These are phyloP conservation scores for Chelonia mydas DNA, from an alignment of 2,797 vertebrate genomes.

Conservation along the genomic window DNA sequence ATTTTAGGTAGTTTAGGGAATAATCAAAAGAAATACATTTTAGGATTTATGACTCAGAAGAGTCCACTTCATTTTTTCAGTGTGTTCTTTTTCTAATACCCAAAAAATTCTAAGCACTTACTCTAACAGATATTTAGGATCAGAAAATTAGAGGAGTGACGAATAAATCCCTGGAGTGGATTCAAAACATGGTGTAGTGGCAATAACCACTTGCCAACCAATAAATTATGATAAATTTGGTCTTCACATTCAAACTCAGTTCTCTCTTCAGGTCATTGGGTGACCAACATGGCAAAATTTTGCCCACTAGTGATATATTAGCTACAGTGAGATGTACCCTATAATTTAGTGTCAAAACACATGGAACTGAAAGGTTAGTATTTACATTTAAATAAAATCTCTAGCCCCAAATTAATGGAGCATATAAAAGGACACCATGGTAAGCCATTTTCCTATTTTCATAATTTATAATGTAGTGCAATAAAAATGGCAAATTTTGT, in stretches of 20 bases:
- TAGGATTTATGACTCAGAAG: background rate
- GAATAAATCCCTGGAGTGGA: background rate
- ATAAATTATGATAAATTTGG: background rate
- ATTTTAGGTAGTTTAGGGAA: background rate
- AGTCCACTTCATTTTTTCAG: background rate
- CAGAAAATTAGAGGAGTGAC: background rate
- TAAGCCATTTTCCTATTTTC: background rate
- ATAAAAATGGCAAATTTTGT: background rate
- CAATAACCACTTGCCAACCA: background rate
- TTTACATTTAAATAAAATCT: background rate
- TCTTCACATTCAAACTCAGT: background rate
- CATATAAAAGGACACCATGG: background rate
- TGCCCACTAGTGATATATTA: rapidly evolving
- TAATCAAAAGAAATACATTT: background rate
- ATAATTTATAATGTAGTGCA: background rate
- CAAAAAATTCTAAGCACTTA: rapidly evolving
- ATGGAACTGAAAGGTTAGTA: background rate
- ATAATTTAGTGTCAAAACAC: background rate
- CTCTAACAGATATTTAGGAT: background rate
- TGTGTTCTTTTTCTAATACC: background rate
- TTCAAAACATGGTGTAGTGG: background rate
- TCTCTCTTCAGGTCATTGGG: background rate
- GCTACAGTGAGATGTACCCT: background rate
- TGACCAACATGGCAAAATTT: background rate
- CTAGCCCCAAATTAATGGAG: background rate